Percentiles rank a stretch among this genome's conserved stretches.
Conservation (phyloP, 2,113 vertebrate genomes). For the Daubentonia madagascariensis region DNA sequence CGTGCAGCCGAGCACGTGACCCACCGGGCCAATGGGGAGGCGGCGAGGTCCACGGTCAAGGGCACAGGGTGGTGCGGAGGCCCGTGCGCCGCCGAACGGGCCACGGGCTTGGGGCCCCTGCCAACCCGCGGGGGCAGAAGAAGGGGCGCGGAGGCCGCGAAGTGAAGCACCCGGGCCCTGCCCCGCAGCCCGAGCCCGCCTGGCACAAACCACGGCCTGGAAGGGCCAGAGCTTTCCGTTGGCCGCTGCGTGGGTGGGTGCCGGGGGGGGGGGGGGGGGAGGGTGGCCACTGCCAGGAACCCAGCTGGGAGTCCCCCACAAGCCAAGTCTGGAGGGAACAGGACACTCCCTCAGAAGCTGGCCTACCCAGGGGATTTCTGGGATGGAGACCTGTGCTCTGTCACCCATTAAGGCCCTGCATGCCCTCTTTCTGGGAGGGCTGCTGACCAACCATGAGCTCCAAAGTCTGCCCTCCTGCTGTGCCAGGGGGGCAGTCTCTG, state of each 20-base stretch:
- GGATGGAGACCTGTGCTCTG: not conserved
- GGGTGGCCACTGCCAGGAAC: not conserved
- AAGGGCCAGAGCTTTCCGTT: not conserved
- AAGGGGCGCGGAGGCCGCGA: not conserved
- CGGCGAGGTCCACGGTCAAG: not conserved
- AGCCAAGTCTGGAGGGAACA: not conserved
- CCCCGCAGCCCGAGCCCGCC: rapidly evolving
- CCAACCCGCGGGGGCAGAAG: rapidly evolving
- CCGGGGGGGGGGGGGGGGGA: no score
- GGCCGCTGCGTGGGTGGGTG: not conserved
- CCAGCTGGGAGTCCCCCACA: not conserved
- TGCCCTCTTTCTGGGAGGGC: not conserved
- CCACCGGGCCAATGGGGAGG: not conserved
- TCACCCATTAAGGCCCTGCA: not conserved
- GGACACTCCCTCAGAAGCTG: not conserved
- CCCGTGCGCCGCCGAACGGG: rapidly evolving
- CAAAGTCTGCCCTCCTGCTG: not conserved
- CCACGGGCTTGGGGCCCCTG: no score
- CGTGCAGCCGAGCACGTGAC: not conserved
- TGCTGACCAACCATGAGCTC: not conserved
- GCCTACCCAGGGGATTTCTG: not conserved
- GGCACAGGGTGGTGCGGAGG: rapidly evolving
- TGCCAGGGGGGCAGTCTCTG: not conserved
- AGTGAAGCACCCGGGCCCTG: not conserved
- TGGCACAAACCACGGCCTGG: not conserved